phyloP scores from a whole-genome alignment of 2,888 invertebrate species.

The Mythimna vitellina region DNA sequence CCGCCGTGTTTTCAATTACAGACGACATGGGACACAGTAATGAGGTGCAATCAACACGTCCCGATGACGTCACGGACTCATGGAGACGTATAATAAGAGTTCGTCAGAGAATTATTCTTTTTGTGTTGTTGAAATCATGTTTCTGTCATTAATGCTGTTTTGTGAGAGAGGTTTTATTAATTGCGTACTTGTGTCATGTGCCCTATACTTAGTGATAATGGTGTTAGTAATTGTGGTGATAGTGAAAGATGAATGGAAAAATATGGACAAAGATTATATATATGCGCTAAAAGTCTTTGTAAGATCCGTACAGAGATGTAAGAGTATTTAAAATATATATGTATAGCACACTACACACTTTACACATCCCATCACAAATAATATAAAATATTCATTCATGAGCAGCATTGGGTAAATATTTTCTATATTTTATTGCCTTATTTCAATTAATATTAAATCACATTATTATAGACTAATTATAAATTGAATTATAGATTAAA shows the following conservation, averaged over 20 bases:
- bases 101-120: constrained; percentile 52
- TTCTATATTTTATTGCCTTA: too few relatives aligned
- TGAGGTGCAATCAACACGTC: constrained; percentile 72
- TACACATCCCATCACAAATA: too few relatives aligned
- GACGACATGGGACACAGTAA: constrained; percentile 67
- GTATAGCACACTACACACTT: too few relatives aligned
- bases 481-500: too few relatives aligned
- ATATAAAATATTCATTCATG: too few relatives aligned
- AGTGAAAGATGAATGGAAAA: background rate
- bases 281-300: too few relatives aligned
- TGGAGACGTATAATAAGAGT: constrained; percentile 46
- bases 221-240: constrained; percentile 1
- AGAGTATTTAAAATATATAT: too few relatives aligned
- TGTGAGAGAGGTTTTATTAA: constrained; percentile 30
- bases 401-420: too few relatives aligned
- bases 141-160: constrained; percentile 32
- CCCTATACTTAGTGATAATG: constrained; percentile 12
- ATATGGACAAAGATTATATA: background rate
- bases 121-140: constrained; percentile 50
- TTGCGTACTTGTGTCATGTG: constrained; percentile 26
- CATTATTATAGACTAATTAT: too few relatives aligned
- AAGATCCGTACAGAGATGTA: too few relatives aligned
- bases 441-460: too few relatives aligned
- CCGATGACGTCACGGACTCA: constrained; percentile 67
- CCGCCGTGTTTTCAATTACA: constrained; percentile 69